These are phyloP conservation scores for Archivesica marissinica DNA, from an alignment of 1,140 invertebrate species.

Conservation along the genomic window DNA sequence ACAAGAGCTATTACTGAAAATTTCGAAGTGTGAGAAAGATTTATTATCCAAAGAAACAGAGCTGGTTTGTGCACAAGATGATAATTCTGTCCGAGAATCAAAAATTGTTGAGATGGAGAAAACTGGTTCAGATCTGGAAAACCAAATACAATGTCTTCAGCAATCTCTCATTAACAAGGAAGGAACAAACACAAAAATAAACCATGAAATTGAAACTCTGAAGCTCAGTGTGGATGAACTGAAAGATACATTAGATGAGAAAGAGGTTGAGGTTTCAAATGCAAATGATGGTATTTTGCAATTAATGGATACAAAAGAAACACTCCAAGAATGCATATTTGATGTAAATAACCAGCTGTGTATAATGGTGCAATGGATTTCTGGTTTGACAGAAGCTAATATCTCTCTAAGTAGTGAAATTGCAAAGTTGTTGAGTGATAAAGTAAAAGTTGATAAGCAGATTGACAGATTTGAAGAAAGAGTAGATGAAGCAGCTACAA, in stretches of 20 bases:
- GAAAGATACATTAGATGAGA: background rate
- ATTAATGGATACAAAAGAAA: background rate
- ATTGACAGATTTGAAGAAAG: slow-evolving; percentile 34
- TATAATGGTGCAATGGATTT: background rate
- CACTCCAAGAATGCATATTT: background rate
- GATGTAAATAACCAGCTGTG: background rate
- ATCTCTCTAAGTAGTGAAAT: slow-evolving; percentile 25
- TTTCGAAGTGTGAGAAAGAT: slow-evolving; percentile 24
- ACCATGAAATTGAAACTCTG: background rate
- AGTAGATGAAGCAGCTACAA: slow-evolving; percentile 43
- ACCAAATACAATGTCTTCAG: background rate
- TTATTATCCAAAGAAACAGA: background rate
- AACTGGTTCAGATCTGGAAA: background rate
- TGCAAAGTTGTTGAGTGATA: background rate
- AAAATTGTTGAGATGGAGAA: background rate
- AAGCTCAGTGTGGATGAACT: background rate
- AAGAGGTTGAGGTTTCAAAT: background rate
- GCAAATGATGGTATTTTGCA: background rate
- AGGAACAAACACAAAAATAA: background rate
- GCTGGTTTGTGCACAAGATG: background rate
- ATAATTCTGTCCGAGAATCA: background rate
- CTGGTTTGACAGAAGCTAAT: background rate
- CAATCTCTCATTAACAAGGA: background rate
- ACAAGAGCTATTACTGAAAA: slow-evolving; percentile 27
- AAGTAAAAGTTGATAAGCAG: background rate